Percentiles rank a stretch among this genome's conserved stretches.
These are phyloP conservation scores for Drosophila equinoxialis DNA, from an alignment of 1,140 invertebrate genomes.

Conservation along the genomic window DNA sequence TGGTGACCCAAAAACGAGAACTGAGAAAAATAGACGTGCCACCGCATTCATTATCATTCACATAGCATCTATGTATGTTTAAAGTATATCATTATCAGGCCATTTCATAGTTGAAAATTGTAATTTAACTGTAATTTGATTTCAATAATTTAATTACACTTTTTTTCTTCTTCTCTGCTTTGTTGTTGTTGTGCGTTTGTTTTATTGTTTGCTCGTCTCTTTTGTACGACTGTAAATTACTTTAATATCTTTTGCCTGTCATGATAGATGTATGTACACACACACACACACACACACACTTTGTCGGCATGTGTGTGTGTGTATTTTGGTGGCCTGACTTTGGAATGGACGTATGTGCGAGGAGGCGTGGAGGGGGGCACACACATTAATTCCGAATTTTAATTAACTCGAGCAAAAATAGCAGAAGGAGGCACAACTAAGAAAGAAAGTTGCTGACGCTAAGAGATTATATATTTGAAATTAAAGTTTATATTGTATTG, in stretches of 20 bases:
- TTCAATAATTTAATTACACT: conserved; percentile 80
- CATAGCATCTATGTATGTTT: conserved; percentile 3
- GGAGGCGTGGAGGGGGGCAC: conserved; percentile 3
- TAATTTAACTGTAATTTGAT: conserved; percentile 79
- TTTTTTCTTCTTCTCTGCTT: conserved; percentile 36
- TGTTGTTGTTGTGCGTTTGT: conserved; percentile 22
- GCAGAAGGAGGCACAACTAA: conserved; percentile 42
- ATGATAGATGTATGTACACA: not conserved
- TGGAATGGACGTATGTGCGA: not conserved
- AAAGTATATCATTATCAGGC: conserved; percentile 15
- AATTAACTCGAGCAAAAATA: conserved; percentile 61
- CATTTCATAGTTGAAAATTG: conserved; percentile 36
- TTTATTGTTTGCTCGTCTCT: conserved; percentile 29
- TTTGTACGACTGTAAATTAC: conserved; percentile 36
- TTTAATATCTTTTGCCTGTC: conserved; percentile 44
- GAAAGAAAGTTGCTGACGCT: conserved; percentile 71
- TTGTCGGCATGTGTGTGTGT: conserved; percentile 8
- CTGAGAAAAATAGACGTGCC: too few relatives aligned
- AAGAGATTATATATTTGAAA: conserved; percentile 47
- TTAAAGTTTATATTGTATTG: conserved; percentile 60
- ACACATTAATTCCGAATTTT: conserved; percentile 75
- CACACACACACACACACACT: not conserved
- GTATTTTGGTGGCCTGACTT: conserved; percentile 1
- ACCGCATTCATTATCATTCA: not conserved
- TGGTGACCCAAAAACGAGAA: conserved; percentile 41